phyloP scores from a whole-genome alignment of 2,888 invertebrate species.

The Malthinus seriepunctatus region DNA sequence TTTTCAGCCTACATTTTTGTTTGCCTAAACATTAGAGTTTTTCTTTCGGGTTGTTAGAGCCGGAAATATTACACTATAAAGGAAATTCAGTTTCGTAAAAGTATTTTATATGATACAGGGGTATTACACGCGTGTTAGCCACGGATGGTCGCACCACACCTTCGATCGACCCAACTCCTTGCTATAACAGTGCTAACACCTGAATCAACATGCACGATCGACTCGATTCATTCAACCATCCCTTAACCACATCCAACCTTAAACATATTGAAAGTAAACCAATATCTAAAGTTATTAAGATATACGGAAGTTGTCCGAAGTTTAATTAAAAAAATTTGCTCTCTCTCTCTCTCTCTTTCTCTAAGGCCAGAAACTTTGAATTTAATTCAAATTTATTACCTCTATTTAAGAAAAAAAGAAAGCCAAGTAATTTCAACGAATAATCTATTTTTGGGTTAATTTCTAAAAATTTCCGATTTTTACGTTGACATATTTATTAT shows the following conservation, averaged over 20 bases:
- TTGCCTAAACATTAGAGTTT: too few species aligned
- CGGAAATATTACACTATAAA: constrained; percentile 8
- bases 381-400: too few species aligned
- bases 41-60: background rate
- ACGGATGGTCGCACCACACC: constrained; percentile 27
- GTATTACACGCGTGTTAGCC: constrained; percentile 28
- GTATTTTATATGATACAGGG: constrained; percentile 21
- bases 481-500: too few species aligned
- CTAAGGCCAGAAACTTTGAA: too few species aligned
- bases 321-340: too few species aligned
- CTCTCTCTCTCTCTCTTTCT: too few species aligned
- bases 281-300: constrained; percentile 44
- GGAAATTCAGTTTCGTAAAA: constrained; percentile 12
- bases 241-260: constrained; percentile 36
- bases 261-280: constrained; percentile 42
- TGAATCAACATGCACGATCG: constrained; percentile 45
- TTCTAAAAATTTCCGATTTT: too few species aligned
- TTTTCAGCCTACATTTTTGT: too few species aligned
- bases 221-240: constrained; percentile 38
- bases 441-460: too few species aligned
- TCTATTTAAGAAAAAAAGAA: too few species aligned
- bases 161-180: constrained; percentile 30
- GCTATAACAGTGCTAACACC: constrained; percentile 34
- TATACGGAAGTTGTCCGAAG: constrained; percentile 19
- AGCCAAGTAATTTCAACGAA: too few species aligned